Conservation (phyloP, 2,888 invertebrate species). For the Sicus ferrugineus region DNA sequence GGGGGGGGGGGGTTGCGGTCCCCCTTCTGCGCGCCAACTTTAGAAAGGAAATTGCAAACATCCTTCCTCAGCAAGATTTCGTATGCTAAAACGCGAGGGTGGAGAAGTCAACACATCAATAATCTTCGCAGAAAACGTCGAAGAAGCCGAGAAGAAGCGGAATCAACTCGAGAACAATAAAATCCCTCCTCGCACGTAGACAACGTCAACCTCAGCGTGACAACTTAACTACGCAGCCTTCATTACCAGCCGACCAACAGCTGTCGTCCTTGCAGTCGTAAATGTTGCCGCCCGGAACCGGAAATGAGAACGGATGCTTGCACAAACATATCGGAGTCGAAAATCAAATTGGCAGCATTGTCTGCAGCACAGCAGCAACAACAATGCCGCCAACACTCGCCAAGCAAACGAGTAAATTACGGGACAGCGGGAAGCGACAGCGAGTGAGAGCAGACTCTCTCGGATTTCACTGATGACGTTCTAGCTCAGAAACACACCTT, state of each 20-base stretch:
- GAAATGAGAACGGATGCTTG: conserved; percentile 56
- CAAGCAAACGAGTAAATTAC: neutral
- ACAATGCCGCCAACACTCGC: neutral
- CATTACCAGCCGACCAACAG: conserved; percentile 2
- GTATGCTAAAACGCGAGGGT: neutral
- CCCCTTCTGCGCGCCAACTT: neutral
- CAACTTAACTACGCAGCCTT: conserved; percentile 11
- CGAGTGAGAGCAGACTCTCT: too few relatives aligned
- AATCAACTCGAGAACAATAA: conserved; percentile 3
- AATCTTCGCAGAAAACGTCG: neutral
- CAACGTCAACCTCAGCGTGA: neutral
- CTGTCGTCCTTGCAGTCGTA: conserved; percentile 26
- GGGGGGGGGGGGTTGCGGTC: neutral
- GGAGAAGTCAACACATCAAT: neutral
- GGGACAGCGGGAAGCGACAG: neutral
- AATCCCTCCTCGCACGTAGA: too few relatives aligned
- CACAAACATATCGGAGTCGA: conserved; percentile 44
- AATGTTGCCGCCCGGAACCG: conserved; percentile 50
- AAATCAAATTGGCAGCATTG: conserved; percentile 44
- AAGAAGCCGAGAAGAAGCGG: neutral
- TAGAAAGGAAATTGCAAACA: conserved; percentile 22
- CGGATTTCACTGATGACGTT: too few relatives aligned
- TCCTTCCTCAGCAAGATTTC: conserved; percentile 10
- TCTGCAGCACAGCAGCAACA: conserved; percentile 19
- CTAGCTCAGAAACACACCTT: too few relatives aligned